phyloP scores from a whole-genome alignment of 2,797 vertebrate genomes.

The Atherinosoma microstoma region DNA sequence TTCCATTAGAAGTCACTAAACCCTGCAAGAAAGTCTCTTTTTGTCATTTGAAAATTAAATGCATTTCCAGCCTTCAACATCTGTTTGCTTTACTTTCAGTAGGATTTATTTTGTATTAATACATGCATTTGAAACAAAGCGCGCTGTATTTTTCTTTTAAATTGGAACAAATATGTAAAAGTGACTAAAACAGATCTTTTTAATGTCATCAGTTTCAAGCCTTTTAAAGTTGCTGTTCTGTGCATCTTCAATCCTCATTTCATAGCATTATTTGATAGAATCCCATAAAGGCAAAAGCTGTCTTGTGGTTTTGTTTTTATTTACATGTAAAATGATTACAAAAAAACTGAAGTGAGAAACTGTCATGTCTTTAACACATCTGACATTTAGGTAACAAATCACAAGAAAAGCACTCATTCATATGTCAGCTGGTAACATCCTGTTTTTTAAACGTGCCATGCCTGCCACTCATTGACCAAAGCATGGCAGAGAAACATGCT shows the following conservation, averaged over 20 bases:
- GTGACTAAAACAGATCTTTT: background rate
- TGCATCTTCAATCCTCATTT: background rate
- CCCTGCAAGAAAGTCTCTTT: too few relatives aligned
- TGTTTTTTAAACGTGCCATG: background rate
- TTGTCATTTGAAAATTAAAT: too few relatives aligned
- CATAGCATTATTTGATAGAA: background rate
- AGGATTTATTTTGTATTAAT: background rate
- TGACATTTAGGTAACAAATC: background rate
- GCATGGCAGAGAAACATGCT: background rate
- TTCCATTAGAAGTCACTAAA: too few relatives aligned
- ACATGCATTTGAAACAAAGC: background rate
- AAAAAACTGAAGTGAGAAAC: slow-evolving; percentile 7
- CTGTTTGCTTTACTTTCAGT: background rate
- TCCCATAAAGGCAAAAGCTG: background rate
- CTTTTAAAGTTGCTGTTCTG: background rate
- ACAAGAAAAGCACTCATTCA: slow-evolving; percentile 3
- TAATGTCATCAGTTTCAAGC: background rate
- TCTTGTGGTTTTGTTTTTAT: background rate
- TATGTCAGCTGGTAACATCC: slow-evolving; percentile 10
- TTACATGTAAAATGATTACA: background rate
- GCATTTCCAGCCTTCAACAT: background rate
- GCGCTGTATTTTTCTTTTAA: background rate
- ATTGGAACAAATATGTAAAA: background rate
- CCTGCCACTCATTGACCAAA: background rate
- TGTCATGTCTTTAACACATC: slow-evolving; percentile 2